Conservation (phyloP, 1,140 invertebrate genomes). For the Charaxes varanes region DNA sequence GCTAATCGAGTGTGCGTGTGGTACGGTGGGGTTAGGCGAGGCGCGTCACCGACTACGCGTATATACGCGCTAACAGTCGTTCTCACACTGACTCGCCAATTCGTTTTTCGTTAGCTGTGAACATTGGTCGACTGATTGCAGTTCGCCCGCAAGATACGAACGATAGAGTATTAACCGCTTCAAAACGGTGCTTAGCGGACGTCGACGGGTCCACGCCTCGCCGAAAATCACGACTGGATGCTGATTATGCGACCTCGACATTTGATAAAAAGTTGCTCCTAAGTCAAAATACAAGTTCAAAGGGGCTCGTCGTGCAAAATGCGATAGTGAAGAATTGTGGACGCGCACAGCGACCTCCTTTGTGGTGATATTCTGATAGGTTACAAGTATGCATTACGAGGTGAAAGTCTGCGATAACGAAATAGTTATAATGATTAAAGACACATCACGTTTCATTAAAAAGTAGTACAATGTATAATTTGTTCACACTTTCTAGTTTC, state of each 20-base stretch:
- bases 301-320: slow-evolving; percentile 35
- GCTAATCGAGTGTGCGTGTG: slow-evolving; percentile 44
- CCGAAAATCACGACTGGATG: slow-evolving; percentile 8
- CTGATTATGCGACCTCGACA: slow-evolving; percentile 10
- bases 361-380: too few species aligned
- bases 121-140: slow-evolving; percentile 27
- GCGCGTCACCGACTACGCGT: slow-evolving; percentile 35
- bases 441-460: too few species aligned
- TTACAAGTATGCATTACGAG: too few species aligned
- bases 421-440: too few species aligned
- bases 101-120: too few species aligned
- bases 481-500: too few species aligned
- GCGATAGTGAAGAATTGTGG: too few species aligned
- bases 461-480: too few species aligned
- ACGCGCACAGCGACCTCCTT: too few species aligned
- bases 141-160: slow-evolving; percentile 24
- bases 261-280: slow-evolving; percentile 38
- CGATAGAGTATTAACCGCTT: slow-evolving; percentile 41
- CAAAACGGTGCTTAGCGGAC: slow-evolving; percentile 36
- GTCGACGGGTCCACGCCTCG: slow-evolving; percentile 12
- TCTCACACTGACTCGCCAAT: slow-evolving; percentile 43
- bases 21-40: slow-evolving; percentile 25
- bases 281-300: slow-evolving; percentile 36
- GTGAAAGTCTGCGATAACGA: too few species aligned
- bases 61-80: slow-evolving; percentile 28